Percentiles rank a stretch among this genome's conserved stretches.
phyloP scores from a whole-genome alignment of 2,797 vertebrate species.

The Myioborus melanocephalus region DNA sequence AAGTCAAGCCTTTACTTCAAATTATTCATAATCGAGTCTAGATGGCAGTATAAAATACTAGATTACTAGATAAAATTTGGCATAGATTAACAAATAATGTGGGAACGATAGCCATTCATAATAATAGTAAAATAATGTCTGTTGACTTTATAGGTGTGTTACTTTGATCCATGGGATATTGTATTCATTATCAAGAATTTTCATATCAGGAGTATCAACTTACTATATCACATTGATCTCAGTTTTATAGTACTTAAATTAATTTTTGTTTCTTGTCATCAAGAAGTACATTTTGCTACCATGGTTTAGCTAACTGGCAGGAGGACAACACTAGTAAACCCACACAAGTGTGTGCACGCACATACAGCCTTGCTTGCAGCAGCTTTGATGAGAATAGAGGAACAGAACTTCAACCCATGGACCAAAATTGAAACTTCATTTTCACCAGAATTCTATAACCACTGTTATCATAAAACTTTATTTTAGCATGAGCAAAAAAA shows the following conservation, averaged over 20 bases:
- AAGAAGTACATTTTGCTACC: background rate
- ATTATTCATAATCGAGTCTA: background rate
- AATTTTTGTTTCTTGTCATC: background rate
- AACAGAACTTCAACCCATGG: background rate
- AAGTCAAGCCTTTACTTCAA: background rate
- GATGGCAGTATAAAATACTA: background rate
- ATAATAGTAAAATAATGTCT: background rate
- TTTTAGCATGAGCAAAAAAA: background rate
- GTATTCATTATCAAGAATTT: background rate
- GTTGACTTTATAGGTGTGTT: background rate
- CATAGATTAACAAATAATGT: background rate
- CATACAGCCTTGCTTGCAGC: background rate
- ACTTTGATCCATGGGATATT: background rate
- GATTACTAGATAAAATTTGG: background rate
- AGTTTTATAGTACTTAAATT: background rate
- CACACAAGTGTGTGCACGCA: rapidly evolving
- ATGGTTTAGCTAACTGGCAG: background rate
- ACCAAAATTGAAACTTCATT: background rate
- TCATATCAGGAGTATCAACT: background rate
- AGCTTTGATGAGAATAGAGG: background rate
- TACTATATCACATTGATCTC: background rate
- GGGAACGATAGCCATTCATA: background rate
- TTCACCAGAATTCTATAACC: background rate
- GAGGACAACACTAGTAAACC: background rate
- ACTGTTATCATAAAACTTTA: background rate